Base-by-base conservation (phyloP, 2,113 vertebrate species). In the Gnathonemus echidnorhynchus region DNA sequence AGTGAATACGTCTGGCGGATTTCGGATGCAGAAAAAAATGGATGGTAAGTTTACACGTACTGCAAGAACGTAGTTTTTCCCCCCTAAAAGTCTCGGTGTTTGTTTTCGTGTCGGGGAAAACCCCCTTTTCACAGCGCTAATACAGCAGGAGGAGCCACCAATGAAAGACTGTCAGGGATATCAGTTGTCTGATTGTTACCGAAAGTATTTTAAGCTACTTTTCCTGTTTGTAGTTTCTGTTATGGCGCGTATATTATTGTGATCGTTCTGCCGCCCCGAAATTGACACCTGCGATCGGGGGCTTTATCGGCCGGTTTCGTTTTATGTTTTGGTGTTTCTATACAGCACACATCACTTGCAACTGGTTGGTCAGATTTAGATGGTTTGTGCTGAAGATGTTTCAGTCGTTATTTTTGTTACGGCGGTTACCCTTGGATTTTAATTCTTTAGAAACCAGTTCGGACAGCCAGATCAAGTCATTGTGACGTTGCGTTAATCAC, bases 31-130 rank as follows among this genome's bases (percentile, higher is more conserved):
- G 35, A 39, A 42, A 31, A 92, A 90, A 92, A 95, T 95, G 95
- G 94, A 92, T 2, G 93, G 95, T 95, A 74, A 95, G 95, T 80
- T 80, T 80, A 80, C 74, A 80, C 35, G 35, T 80, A 80, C 74
- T 80, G 74, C 74, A 80, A 21, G n/a, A 80, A 80, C 35, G 1
- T 17, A 42, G 11, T 80, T 87, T 66, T 3, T 27, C 31, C 24
- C 62, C 11, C 53, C 5, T n/a, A 45, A 70, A n/a, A 11, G 80
- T 84, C 80, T 19, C 17, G n/a, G 11, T 49, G 46, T 46, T 74
- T 88, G 62, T 88, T 74, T 70, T 88, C 39, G 88, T 66, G 39
- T 27, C 62, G 66, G 88, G 88, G 88, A 77, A 88, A 88, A 31
- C 88, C 88, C 88, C 88, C 42, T 35, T 74, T 88, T 74, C 24